Evolutionary conservation across 2,797 vertebrate species (phyloP).

Genomic region (Neomorphus geoffroyi): DNA sequence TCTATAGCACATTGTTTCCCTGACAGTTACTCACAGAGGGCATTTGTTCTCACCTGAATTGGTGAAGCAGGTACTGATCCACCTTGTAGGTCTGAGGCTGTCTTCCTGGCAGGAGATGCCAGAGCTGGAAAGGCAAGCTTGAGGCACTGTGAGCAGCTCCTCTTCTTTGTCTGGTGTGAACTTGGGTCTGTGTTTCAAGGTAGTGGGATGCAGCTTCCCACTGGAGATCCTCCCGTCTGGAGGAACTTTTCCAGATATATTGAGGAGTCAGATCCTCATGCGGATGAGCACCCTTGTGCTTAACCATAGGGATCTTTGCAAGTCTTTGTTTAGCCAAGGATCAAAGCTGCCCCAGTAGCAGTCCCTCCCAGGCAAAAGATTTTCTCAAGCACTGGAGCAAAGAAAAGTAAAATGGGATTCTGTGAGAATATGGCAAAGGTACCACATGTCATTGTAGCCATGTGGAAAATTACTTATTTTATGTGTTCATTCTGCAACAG

Average conservation of each 20-base stretch:
- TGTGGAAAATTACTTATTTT: not conserved
- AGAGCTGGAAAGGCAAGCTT: not conserved
- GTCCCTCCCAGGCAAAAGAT: not conserved
- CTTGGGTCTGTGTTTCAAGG: accelerated
- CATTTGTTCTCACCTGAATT: not conserved
- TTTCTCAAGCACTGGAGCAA: not conserved
- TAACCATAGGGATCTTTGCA: not conserved
- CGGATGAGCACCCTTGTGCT: not conserved
- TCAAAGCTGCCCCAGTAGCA: not conserved
- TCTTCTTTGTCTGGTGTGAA: not conserved
- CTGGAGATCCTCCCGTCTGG: not conserved
- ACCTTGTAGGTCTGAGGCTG: not conserved
- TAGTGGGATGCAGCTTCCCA: not conserved
- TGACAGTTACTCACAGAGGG: not conserved
- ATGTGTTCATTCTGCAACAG: not conserved
- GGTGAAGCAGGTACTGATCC: not conserved
- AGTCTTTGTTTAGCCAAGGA: not conserved
- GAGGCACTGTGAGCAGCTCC: not conserved
- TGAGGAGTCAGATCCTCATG: not conserved
- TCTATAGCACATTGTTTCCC: not conserved
- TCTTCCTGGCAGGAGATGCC: not conserved
- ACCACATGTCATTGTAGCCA: accelerated
- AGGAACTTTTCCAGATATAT: not conserved
- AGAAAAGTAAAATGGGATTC: not conserved
- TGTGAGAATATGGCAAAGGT: not conserved